Evolutionary conservation across 2,113 vertebrate genomes (phyloP), one percentile per base, ranked within the genome.

Genomic region (Caretta caretta): DNA sequence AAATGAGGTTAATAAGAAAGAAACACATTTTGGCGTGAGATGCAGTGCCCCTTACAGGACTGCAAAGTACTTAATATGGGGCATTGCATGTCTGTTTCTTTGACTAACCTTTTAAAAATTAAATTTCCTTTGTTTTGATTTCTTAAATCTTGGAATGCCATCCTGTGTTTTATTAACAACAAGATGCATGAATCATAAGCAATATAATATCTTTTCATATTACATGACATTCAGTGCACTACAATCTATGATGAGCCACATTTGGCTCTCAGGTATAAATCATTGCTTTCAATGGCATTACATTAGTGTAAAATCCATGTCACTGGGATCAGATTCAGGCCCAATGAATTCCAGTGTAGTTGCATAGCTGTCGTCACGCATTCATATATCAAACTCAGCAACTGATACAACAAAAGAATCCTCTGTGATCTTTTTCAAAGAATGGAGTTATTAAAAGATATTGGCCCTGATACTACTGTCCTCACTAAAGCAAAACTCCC

Each of bases 391-490:
- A 83, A 81, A 81, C 94, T 94, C 93, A 50, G 57, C 31, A 69
- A 31, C 51, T 82, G 88, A 79, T 20, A 27, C 59, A 88, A 29
- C 38, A 90, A 54, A 89, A 51, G 81, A 96, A 89, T 92, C 31
- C 86, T 25, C 1, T 1, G n/a, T 72, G 59, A 49, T 95, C 95
- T 87, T 81, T 75, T 91, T 94, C 86, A 51, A 85, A 1, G 2
- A 81, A 92, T 69, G 50, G 65, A 96, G 51, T 96, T 96, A 90
- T 86, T 95, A 87, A 87, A 90, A 94, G 38, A 53, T 94, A 49
- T 38, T 88, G 3, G 84, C 62, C 88, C 92, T 25, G 75, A 48
- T 92, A 93, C 90, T 88, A 86, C 62, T 3, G 14, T 84, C 38
- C 42, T 84, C 92, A 42, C 17, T 95, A 91, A 92, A 42, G 46